A percentile compares a stretch with the other conserved stretches of the same genome.
Evolutionary conservation across 2,113 vertebrate species (phyloP).

Genomic region (Ageneiosus marmoratus): DNA sequence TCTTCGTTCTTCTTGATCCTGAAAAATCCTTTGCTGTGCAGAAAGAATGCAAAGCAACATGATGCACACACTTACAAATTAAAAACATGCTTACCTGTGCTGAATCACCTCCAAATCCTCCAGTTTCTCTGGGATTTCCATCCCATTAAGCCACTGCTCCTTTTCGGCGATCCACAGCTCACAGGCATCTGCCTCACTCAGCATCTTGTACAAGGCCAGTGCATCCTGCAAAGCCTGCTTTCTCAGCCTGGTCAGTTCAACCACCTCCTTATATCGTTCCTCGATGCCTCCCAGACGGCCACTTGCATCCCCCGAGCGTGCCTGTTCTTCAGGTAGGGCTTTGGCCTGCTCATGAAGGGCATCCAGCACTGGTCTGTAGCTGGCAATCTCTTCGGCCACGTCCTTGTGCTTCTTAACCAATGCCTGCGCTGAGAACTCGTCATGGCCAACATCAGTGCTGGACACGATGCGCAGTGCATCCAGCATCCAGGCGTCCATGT

Average conservation of each 20-base stretch:
- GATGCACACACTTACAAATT: background rate
- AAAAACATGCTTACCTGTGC: slow-evolving; percentile 81
- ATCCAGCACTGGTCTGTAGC: slow-evolving; percentile 86
- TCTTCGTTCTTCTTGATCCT: background rate
- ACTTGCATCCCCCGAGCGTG: slow-evolving; percentile 75
- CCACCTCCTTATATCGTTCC: slow-evolving; percentile 91
- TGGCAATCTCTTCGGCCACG: slow-evolving; percentile 85
- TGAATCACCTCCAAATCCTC: slow-evolving; percentile 98
- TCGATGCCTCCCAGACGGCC: slow-evolving; percentile 87
- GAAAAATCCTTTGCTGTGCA: background rate
- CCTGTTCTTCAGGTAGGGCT: slow-evolving; percentile 76
- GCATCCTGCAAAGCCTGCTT: slow-evolving; percentile 97
- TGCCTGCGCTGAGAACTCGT: slow-evolving; percentile 94
- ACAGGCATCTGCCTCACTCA: slow-evolving; percentile 91
- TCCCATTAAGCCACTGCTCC: slow-evolving; percentile 95
- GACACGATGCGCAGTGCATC: slow-evolving; percentile 92
- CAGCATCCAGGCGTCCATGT: slow-evolving; percentile 90
- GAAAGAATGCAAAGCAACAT: background rate
- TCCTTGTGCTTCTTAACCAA: slow-evolving; percentile 95
- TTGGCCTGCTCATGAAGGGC: slow-evolving; percentile 84
- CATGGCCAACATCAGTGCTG: slow-evolving; percentile 87
- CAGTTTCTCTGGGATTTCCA: slow-evolving; percentile 95
- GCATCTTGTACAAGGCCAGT: slow-evolving; percentile 92
- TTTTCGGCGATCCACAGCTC: slow-evolving; percentile 97
- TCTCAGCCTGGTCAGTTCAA: slow-evolving; percentile 85